Percentiles rank a stretch among this genome's conserved stretches.
Conservation (phyloP, 2,797 vertebrate species). For the Helostoma temminkii region DNA sequence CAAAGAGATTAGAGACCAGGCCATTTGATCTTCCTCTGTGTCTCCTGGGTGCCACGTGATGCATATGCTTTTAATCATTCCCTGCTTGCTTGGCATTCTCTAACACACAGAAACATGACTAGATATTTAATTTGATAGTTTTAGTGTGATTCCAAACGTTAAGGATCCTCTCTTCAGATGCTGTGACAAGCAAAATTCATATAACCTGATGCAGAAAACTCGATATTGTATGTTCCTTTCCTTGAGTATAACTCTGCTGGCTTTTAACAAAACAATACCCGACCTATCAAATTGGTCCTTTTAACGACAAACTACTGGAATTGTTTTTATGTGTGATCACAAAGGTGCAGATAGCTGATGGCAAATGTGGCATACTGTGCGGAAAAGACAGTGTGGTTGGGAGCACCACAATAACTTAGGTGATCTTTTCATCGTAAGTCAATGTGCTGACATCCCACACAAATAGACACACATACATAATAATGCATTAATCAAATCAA, state of each 20-base stretch:
- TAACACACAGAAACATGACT: constrained; percentile 43
- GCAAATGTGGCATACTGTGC: constrained; percentile 56
- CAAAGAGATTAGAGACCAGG: constrained; percentile 53
- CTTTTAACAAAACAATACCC: constrained; percentile 29
- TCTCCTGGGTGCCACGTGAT: constrained; percentile 63
- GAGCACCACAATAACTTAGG: constrained; percentile 52
- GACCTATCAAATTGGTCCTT: constrained; percentile 28
- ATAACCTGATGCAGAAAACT: constrained; percentile 1
- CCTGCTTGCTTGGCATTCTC: constrained; percentile 25
- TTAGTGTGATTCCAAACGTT: constrained; percentile 30
- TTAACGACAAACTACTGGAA: constrained; percentile 28
- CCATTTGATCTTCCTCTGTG: constrained; percentile 53
- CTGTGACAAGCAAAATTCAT: background rate
- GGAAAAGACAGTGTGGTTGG: constrained; percentile 53
- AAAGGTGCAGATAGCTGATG: constrained; percentile 46
- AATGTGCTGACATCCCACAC: constrained; percentile 40
- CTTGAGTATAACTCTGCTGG: constrained; percentile 8
- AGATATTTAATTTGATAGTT: constrained; percentile 49
- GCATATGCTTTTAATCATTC: constrained; percentile 70
- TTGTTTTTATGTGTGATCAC: constrained; percentile 40
- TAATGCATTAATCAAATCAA: constrained; percentile 36
- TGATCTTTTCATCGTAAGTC: constrained; percentile 55
- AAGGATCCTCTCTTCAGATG: constrained; percentile 8
- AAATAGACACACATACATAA: constrained; percentile 12
- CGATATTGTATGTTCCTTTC: background rate